phyloP scores from a whole-genome alignment of 2,113 vertebrate species.

The Glareola pratincola region DNA sequence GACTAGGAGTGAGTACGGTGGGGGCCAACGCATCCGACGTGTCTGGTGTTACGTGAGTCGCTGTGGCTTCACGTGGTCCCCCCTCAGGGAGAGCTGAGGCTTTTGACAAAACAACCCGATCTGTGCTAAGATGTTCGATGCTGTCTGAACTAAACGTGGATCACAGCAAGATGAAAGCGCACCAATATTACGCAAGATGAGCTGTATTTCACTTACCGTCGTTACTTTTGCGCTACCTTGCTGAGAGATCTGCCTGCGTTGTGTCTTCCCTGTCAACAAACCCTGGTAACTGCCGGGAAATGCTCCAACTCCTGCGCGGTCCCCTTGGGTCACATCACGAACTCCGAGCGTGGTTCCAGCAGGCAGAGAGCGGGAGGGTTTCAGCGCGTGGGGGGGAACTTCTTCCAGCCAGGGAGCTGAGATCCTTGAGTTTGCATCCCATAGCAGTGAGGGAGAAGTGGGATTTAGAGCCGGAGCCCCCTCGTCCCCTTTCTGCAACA shows the following conservation, averaged over 20 bases:
- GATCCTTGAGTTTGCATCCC: not conserved
- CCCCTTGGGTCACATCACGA: not conserved
- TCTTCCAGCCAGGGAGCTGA: not conserved
- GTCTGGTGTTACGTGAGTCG: not conserved
- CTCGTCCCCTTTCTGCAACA: not conserved
- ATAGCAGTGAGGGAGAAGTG: too few species aligned
- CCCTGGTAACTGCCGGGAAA: not conserved
- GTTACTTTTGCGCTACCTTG: rapidly evolving
- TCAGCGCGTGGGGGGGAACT: rapidly evolving
- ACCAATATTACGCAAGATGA: not conserved
- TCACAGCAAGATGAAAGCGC: rapidly evolving
- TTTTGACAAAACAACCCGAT: not conserved
- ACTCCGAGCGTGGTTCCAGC: too few species aligned
- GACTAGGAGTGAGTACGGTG: rapidly evolving
- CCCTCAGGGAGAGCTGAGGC: not conserved
- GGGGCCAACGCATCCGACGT: not conserved
- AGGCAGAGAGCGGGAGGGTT: not conserved
- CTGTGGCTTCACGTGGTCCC: not conserved
- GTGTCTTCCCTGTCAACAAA: not conserved
- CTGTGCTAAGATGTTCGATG: not conserved
- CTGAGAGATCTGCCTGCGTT: not conserved
- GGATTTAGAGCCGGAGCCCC: too few species aligned
- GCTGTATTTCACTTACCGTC: not conserved
- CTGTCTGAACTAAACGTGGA: not conserved
- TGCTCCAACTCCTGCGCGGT: rapidly evolving